These are phyloP conservation scores for Aplochiton taeniatus DNA, from an alignment of 2,797 vertebrate genomes.

Conservation along the genomic window DNA sequence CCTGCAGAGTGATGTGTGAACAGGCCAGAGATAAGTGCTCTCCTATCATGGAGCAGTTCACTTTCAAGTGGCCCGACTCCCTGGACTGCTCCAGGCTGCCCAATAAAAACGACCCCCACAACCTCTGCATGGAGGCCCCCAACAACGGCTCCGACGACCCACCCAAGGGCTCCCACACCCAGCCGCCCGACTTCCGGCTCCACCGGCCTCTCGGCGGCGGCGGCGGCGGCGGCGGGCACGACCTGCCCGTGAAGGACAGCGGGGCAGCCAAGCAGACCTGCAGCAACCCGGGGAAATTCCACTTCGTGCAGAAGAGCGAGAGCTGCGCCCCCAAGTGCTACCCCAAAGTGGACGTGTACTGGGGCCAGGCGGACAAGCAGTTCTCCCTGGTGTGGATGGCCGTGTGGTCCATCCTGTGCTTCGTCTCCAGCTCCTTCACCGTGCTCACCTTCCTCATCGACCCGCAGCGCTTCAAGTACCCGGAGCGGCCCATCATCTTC, in stretches of 20 bases:
- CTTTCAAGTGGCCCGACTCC: conserved; percentile 94
- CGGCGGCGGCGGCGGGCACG: conserved; percentile 42
- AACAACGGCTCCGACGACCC: conserved; percentile 91
- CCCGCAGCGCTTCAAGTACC: conserved; percentile 94
- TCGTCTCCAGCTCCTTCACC: conserved; percentile 95
- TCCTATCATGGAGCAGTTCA: conserved; percentile 93
- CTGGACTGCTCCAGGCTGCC: conserved; percentile 92
- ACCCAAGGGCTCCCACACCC: conserved; percentile 84
- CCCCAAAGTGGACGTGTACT: conserved; percentile 92
- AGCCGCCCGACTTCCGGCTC: conserved; percentile 86
- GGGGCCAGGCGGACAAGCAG: conserved; percentile 92
- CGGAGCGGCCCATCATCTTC: conserved; percentile 97
- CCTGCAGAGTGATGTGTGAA: conserved; percentile 95
- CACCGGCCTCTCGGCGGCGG: conserved; percentile 75
- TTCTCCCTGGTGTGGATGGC: conserved; percentile 95
- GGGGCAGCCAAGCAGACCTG: conserved; percentile 72
- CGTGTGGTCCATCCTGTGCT: conserved; percentile 94
- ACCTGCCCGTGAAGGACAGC: conserved; percentile 69
- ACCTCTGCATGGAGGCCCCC: conserved; percentile 98
- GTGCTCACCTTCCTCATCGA: conserved; percentile 97
- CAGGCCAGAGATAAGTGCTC: conserved; percentile 92
- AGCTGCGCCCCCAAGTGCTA: conserved; percentile 93
- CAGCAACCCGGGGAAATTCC: conserved; percentile 91
- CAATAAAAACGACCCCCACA: conserved; percentile 96
- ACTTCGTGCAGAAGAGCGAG: conserved; percentile 93